These are phyloP conservation scores for Limonius californicus DNA, from an alignment of 1,140 invertebrate species.

Conservation along the genomic window DNA sequence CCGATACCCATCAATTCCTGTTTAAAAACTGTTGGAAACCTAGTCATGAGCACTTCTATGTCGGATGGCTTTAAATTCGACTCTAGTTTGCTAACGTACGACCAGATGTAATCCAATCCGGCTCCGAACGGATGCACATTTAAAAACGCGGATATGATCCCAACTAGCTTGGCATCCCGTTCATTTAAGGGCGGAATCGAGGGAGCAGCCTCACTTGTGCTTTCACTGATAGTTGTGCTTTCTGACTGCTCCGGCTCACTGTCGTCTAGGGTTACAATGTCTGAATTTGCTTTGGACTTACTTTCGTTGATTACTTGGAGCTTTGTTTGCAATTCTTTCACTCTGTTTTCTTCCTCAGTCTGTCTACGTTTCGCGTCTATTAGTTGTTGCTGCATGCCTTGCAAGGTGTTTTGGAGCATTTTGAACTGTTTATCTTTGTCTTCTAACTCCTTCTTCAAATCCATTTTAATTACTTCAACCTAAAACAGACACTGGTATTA, in stretches of 20 bases:
- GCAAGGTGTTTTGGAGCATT: conserved; percentile 70
- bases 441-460: conserved; percentile 64
- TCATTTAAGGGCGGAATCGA: conserved; percentile 25
- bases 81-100: conserved; percentile 74
- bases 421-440: conserved; percentile 70
- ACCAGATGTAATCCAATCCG: conserved; percentile 79
- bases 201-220: conserved; percentile 30
- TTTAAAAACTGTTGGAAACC: conserved; percentile 72
- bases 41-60: conserved; percentile 69
- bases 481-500: too few relatives aligned
- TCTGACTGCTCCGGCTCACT: conserved; percentile 40
- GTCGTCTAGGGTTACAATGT: conserved; percentile 42
- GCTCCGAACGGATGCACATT: conserved; percentile 86
- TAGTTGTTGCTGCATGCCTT: conserved; percentile 75
- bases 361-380: conserved; percentile 62
- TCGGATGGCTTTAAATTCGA: conserved; percentile 63
- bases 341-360: conserved; percentile 58
- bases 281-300: conserved; percentile 15
- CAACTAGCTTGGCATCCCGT: conserved; percentile 64
- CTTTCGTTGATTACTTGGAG: conserved; percentile 45
- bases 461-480: conserved; percentile 62
- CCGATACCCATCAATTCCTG: conserved; percentile 72
- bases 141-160: conserved; percentile 77
- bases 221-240: conserved; percentile 21
- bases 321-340: conserved; percentile 56